Conservation (phyloP, 2,888 invertebrate genomes). For the Leptarthrus brevirostris region DNA sequence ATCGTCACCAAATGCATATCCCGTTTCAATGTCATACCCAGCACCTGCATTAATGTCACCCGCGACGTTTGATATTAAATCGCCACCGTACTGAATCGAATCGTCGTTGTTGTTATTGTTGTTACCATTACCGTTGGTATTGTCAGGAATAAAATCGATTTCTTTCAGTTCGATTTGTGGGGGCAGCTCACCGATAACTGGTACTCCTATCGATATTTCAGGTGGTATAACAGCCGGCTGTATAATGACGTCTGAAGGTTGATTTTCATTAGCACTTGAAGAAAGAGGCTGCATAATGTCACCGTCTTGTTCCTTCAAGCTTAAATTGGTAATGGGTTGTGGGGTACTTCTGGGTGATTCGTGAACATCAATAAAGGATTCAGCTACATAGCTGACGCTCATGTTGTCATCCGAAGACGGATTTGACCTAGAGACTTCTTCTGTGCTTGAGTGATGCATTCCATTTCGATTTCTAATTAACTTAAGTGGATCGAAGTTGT, state of each 20-base stretch:
- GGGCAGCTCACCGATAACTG: conserved; percentile 66
- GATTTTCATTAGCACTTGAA: conserved; percentile 34
- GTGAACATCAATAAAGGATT: conserved; percentile 66
- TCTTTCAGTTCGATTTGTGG: conserved; percentile 67
- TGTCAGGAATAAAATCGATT: conserved; percentile 64
- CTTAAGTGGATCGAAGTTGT: conserved; percentile 63
- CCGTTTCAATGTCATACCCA: conserved; percentile 56
- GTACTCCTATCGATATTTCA: conserved; percentile 66
- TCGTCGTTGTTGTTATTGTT: conserved; percentile 58
- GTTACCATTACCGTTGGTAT: not conserved
- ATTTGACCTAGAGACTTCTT: conserved; percentile 8
- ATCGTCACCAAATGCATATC: conserved; percentile 57
- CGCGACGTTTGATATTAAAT: conserved; percentile 63
- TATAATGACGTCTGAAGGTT: conserved; percentile 61
- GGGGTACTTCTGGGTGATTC: conserved; percentile 58
- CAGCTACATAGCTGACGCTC: conserved; percentile 66
- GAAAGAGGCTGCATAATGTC: not conserved
- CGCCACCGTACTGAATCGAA: conserved; percentile 66
- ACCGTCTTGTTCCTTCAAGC: not conserved
- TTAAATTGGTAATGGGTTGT: not conserved
- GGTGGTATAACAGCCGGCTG: conserved; percentile 65
- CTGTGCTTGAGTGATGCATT: not conserved
- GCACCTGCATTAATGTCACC: conserved; percentile 54
- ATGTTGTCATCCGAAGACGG: conserved; percentile 52
- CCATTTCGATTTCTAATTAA: conserved; percentile 56